phyloP scores from a whole-genome alignment of 2,888 invertebrate species.

The Trypoxylon attenuatum region DNA sequence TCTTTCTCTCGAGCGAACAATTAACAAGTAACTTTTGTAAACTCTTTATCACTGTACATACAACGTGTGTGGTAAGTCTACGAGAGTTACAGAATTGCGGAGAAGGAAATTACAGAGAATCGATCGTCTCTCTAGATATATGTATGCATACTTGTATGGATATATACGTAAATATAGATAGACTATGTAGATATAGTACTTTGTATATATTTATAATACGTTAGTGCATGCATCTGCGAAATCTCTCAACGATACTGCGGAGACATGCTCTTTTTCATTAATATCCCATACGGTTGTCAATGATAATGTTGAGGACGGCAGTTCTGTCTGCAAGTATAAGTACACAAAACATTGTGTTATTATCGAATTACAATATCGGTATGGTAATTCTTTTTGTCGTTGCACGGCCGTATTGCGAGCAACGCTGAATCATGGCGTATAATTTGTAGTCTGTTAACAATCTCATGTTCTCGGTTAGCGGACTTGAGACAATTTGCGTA shows the following conservation, averaged over 20 bases:
- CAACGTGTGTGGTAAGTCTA: slow-evolving; percentile 37
- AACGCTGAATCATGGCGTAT: no score
- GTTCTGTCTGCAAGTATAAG: slow-evolving; percentile 66
- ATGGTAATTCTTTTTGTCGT: no score
- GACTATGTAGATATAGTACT: neutral
- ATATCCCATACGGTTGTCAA: slow-evolving; percentile 68
- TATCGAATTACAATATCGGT: slow-evolving; percentile 22
- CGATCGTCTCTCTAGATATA: neutral
- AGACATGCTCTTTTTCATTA: slow-evolving; percentile 52
- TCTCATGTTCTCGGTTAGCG: no score
- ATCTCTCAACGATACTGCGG: slow-evolving; percentile 35
- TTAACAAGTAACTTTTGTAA: slow-evolving; percentile 20
- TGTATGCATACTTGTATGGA: slow-evolving; percentile 35
- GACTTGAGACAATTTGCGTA: no score
- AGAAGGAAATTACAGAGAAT: slow-evolving; percentile 28
- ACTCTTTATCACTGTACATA: slow-evolving; percentile 39
- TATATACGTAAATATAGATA: slow-evolving; percentile 18
- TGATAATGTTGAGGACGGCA: slow-evolving; percentile 68
- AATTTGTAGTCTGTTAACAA: no score
- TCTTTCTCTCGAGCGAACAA: neutral
- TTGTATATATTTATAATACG: slow-evolving; percentile 7
- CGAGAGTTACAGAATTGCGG: slow-evolving; percentile 38
- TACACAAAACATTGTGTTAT: slow-evolving; percentile 50
- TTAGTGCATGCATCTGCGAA: slow-evolving; percentile 32
- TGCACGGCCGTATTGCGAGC: no score